Base-by-base conservation (phyloP, 2,888 invertebrate genomes). In the Allolobophora icterica region DNA sequence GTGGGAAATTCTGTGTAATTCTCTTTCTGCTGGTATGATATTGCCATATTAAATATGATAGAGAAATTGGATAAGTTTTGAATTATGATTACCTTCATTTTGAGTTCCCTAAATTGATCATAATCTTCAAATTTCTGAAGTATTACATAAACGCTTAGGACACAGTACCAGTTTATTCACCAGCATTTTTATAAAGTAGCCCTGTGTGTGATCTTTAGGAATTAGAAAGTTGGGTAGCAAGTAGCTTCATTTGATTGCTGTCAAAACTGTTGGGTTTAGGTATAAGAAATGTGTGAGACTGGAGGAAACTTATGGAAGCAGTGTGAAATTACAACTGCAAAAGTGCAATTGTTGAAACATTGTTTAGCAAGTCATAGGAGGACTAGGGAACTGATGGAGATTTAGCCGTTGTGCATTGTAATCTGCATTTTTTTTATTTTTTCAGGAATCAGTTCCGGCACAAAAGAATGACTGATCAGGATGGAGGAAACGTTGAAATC, bases 361-460 rank as follows among this genome's bases (percentile, higher is more conserved):
- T n/a, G 8, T n/a, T 30, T n/a, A 71, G n/a, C n/a, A 6, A n/a
- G 71, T n/a, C 17, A 13, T 30, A n/a, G n/a, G n/a, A n/a, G n/a
- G 8, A 11, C n/a, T n/a, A n/a, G 11, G n/a, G 11, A 71, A 71
- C 71, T n/a, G 71, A n/a, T 71, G 71, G 71, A n/a, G 71, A 71
- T 71, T 30, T 30, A 71, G 71, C 71, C n/a, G 17, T n/a, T 11
- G 71, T 71, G 30, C 5, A 71, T 8, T n/a, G n/a, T 71, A 71
- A 30, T 71, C n/a, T n/a, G 30, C 71, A 71, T 71, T 71, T 71
- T 71, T 8, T 4, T n/a, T 19, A 11, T 84, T 42, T 15, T 89
- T 91, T 17, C 89, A 92, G 92, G 33, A 89, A 90, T 87, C 92
- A 92, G 84, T 92, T 92, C 91, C 89, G 92, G 87, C 92, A 92